These are phyloP conservation scores for Zaprionus nigranus DNA, from an alignment of 1,140 invertebrate species.

Conservation along the genomic window DNA sequence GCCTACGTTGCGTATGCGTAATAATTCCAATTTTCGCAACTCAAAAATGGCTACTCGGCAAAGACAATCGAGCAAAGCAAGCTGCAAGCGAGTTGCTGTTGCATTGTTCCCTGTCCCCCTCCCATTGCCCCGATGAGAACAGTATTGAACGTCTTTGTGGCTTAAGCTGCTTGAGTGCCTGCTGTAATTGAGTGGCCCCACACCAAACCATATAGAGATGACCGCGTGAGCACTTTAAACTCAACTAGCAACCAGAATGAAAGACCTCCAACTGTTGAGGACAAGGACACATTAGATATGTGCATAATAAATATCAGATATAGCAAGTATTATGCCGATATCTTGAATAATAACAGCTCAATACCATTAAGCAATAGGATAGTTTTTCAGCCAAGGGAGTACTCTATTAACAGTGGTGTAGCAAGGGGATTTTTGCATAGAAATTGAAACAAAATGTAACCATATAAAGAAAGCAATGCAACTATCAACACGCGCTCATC, in stretches of 20 bases:
- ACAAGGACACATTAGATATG: too few species aligned
- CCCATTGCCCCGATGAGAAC: too few species aligned
- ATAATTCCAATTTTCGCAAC: not conserved
- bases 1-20: not conserved
- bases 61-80: not conserved
- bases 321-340: too few species aligned
- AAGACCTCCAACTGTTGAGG: too few species aligned
- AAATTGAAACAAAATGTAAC: too few species aligned
- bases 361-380: too few species aligned
- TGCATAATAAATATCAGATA: too few species aligned
- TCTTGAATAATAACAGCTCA: too few species aligned
- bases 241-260: not conserved
- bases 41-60: not conserved
- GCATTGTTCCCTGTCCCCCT: not conserved
- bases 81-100: not conserved
- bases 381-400: too few species aligned
- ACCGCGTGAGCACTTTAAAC: not conserved
- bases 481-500: not conserved
- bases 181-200: not conserved
- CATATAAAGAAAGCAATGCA: too few species aligned
- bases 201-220: not conserved
- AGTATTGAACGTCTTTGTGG: not conserved
- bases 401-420: too few species aligned
- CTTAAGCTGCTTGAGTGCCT: not conserved
- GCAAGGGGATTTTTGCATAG: too few species aligned